phyloP scores from a whole-genome alignment of 2,113 vertebrate species.

The Octodon degus region DNA sequence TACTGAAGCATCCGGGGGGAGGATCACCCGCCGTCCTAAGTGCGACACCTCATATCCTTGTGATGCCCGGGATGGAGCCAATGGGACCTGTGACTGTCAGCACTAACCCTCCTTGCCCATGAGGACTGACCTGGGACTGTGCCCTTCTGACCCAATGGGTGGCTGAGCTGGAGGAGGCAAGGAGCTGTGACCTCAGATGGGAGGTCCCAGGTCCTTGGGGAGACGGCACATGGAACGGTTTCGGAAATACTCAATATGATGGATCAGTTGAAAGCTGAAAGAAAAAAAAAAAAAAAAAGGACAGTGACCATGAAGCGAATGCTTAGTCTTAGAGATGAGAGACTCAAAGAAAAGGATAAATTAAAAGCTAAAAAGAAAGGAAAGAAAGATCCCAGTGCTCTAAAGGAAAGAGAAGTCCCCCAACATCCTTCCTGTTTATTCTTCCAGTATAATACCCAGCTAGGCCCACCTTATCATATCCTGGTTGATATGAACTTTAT shows the following conservation, averaged over 20 bases:
- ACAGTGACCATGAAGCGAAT: too few species aligned
- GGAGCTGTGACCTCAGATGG: neutral
- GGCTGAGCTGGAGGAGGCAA: neutral
- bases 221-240: neutral
- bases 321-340: too few species aligned
- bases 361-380: too few species aligned
- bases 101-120: neutral
- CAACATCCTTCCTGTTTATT: too few species aligned
- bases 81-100: neutral
- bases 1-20: conserved; percentile 97
- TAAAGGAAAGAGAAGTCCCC: too few species aligned
- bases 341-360: too few species aligned
- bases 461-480: too few species aligned
- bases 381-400: too few species aligned
- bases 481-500: too few species aligned
- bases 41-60: neutral
- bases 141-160: neutral
- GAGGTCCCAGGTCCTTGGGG: rapidly evolving
- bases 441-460: too few species aligned
- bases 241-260: neutral
- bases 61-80: neutral
- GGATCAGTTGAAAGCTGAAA: neutral
- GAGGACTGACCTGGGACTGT: neutral
- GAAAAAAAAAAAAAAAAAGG: neutral
- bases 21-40: conserved; percentile 91